These are phyloP conservation scores for Cantharis flavilabris DNA, from an alignment of 2,888 invertebrate genomes.

Conservation along the genomic window DNA sequence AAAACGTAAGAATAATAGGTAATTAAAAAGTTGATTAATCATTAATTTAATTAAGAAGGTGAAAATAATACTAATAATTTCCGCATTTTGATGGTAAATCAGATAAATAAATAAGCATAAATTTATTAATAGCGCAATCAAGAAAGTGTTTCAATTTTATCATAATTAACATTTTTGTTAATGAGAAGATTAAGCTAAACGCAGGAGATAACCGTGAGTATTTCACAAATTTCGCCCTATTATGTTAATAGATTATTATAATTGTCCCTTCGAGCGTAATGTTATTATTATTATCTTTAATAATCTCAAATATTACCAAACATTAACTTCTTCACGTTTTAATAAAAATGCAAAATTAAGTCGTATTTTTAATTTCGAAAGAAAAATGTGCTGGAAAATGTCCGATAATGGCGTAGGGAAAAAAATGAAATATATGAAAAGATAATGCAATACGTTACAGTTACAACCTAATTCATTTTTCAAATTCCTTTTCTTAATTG, in stretches of 20 bases:
- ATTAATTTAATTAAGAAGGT: not conserved
- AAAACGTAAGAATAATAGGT: too few relatives aligned
- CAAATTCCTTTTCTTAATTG: not conserved
- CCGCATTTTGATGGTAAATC: not conserved
- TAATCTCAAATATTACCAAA: constrained; percentile 6
- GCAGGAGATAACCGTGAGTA: constrained; percentile 9
- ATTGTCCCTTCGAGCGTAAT: constrained; percentile 17
- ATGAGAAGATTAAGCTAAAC: constrained; percentile 5
- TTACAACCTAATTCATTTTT: not conserved
- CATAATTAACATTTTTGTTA: not conserved
- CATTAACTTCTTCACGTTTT: constrained; percentile 22
- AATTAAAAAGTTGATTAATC: too few relatives aligned
- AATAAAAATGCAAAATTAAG: constrained; percentile 12
- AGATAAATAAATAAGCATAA: not conserved
- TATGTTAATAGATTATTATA: constrained; percentile 17
- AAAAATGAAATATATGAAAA: not conserved
- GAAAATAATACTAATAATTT: not conserved
- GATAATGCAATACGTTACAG: not conserved
- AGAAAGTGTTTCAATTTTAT: not conserved
- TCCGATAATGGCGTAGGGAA: not conserved
- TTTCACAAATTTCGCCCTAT: constrained; percentile 18
- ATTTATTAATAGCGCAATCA: not conserved
- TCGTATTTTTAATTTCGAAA: constrained; percentile 20
- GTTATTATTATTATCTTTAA: constrained; percentile 6
- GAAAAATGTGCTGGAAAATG: constrained; percentile 11